Evolutionary conservation across 1,140 invertebrate genomes (phyloP), one percentile per base, ranked within the genome.

Genomic region (Pachypeltis micranthus): DNA sequence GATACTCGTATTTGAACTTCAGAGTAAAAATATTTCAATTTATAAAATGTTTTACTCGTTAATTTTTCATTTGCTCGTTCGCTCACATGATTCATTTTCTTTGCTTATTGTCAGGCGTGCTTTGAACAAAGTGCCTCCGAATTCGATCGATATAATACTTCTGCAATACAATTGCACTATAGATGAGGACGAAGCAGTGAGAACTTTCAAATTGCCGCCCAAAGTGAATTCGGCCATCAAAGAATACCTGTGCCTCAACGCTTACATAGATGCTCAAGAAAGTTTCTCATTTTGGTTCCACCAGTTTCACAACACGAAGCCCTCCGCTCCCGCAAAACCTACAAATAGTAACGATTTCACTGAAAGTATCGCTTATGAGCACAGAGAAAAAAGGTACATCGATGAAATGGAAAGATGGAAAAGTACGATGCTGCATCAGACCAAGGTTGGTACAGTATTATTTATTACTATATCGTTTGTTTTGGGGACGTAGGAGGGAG

Each of bases 221-320:
- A 62, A 63, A 61, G 64, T 66, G 2, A 55, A 63, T n/a, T 74
- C 77, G 47, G 80, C 81, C 58, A 75, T 90, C 62, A 81, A 83
- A 63, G 87, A 90, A 73, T 85, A 88, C 73, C 74, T 90, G 14
- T 88, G 85, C 70, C 83, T 88, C 66, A 87, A 87, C 72, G 80
- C 84, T 0, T 91, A 90, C 72, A 76, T 91, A 21, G 84, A 90
- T 70, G 91, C 89, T 1, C 80, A 92, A 61, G 90, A 94, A 73
- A 84, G 85, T 44, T 95, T 93, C 76, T 83, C 84, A 63, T 86
- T 90, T 69, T 96, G 93, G 93, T 91, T 91, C 67, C 81, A 85
- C 62, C 83, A 88, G 69, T 90, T 81, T 65, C 85, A 93, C 70
- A 83, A 89, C 70, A 83, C 81, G 1, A 85, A 86, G 74, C 93